Evolutionary conservation across 92 coral and sea anemone genomes (phyloP).

Genomic region (Phymanthus crucifer): DNA sequence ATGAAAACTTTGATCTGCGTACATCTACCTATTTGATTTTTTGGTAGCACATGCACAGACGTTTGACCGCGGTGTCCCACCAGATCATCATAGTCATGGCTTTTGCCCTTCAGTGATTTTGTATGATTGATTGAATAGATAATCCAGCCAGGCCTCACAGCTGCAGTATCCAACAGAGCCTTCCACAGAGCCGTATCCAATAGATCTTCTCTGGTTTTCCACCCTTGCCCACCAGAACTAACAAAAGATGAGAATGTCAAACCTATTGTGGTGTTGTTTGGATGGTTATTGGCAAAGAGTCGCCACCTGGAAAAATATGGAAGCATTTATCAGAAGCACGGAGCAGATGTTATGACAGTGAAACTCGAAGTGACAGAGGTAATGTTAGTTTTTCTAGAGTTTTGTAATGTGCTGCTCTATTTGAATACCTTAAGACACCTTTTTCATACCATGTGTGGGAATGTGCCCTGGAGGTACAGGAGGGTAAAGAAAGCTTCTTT

Average conservation of each 20-base stretch:
- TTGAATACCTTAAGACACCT: too few species aligned
- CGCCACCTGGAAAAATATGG: slow-evolving; percentile 91
- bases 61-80: too few species aligned
- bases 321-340: slow-evolving; percentile 76
- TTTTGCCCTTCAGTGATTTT: neutral
- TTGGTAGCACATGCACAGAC: too few species aligned
- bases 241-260: slow-evolving; percentile 38
- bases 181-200: slow-evolving; percentile 49
- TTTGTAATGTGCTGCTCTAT: too few species aligned
- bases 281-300: slow-evolving; percentile 94
- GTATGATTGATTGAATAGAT: neutral
- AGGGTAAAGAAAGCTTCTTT: too few species aligned
- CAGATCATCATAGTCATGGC: too few species aligned
- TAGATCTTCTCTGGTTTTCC: slow-evolving; percentile 31
- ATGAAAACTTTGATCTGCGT: too few species aligned
- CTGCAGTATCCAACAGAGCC: slow-evolving; percentile 19
- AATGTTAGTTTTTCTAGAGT: too few species aligned
- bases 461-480: too few species aligned
- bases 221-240: slow-evolving; percentile 62
- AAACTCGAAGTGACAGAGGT: slow-evolving; percentile 88
- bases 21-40: too few species aligned
- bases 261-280: slow-evolving; percentile 85
- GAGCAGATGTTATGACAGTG: slow-evolving; percentile 90
- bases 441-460: too few species aligned
- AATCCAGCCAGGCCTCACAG: slow-evolving; percentile 15